These are phyloP conservation scores for Brachionus koreanus DNA, from an alignment of 1,140 invertebrate genomes.

Conservation along the genomic window DNA sequence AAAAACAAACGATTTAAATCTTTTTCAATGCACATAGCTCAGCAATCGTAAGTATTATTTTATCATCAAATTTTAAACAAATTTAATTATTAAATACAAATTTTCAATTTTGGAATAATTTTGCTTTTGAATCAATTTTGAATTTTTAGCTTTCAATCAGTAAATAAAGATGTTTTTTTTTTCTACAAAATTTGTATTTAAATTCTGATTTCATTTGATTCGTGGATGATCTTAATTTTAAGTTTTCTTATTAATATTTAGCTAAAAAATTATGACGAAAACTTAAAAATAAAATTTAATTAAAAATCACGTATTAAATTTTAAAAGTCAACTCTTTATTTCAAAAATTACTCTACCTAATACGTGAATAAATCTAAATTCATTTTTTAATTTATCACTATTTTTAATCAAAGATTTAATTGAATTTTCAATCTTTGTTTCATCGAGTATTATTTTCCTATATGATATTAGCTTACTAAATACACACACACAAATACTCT, in stretches of 20 bases:
- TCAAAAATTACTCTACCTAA: background rate
- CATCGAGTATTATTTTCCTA: background rate
- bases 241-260: background rate
- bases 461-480: background rate
- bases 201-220: background rate
- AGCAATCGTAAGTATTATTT: background rate
- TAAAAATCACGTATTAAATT: constrained; percentile 28
- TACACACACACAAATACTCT: background rate
- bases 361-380: background rate
- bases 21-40: background rate
- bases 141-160: no score
- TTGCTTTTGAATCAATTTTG: no score
- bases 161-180: no score
- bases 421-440: background rate
- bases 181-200: background rate
- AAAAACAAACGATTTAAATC: background rate
- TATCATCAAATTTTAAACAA: background rate
- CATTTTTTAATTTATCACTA: background rate
- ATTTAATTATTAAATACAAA: background rate
- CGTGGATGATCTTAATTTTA: background rate
- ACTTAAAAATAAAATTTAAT: constrained; percentile 16
- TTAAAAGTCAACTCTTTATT: constrained; percentile 5
- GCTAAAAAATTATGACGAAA: constrained; percentile 27
- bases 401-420: constrained; percentile 10
- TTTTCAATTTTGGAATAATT: no score